Evolutionary conservation across 1,140 invertebrate species (phyloP).

Genomic region (Listronotus bonariensis): DNA sequence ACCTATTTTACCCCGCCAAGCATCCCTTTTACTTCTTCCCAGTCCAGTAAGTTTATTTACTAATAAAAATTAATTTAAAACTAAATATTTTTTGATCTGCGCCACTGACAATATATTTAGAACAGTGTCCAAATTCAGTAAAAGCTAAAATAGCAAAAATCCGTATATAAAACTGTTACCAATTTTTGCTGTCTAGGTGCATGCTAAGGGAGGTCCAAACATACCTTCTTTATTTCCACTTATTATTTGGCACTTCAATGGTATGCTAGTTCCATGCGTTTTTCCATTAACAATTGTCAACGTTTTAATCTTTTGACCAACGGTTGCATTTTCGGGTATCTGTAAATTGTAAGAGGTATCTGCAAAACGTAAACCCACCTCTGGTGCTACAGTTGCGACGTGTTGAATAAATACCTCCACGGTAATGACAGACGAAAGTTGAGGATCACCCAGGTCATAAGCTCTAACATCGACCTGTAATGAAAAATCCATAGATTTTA

Average conservation of each 20-base stretch:
- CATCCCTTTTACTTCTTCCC: too few relatives aligned
- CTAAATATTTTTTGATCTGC: too few relatives aligned
- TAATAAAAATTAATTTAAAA: too few relatives aligned
- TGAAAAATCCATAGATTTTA: conserved; percentile 7
- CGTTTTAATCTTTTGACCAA: conserved; percentile 71
- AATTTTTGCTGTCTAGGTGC: too few relatives aligned
- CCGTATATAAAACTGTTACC: too few relatives aligned
- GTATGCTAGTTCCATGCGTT: conserved; percentile 67
- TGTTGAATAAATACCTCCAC: conserved; percentile 83
- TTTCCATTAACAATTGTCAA: conserved; percentile 76
- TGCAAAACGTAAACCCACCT: conserved; percentile 79
- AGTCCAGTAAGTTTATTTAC: too few relatives aligned
- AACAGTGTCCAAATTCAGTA: too few relatives aligned
- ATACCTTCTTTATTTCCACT: conserved; percentile 69
- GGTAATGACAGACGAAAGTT: conserved; percentile 76
- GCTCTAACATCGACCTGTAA: conserved; percentile 79
- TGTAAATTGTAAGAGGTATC: conserved; percentile 82
- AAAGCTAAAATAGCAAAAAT: too few relatives aligned
- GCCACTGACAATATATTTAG: too few relatives aligned
- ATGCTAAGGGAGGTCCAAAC: not conserved
- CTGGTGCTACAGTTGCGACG: conserved; percentile 66
- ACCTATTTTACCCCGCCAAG: too few relatives aligned
- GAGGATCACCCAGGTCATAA: conserved; percentile 85
- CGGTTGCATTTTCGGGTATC: conserved; percentile 74
- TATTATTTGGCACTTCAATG: conserved; percentile 74